Evolutionary conservation across 2,113 vertebrate genomes (phyloP).

Genomic region (Dicentrarchus labrax): DNA sequence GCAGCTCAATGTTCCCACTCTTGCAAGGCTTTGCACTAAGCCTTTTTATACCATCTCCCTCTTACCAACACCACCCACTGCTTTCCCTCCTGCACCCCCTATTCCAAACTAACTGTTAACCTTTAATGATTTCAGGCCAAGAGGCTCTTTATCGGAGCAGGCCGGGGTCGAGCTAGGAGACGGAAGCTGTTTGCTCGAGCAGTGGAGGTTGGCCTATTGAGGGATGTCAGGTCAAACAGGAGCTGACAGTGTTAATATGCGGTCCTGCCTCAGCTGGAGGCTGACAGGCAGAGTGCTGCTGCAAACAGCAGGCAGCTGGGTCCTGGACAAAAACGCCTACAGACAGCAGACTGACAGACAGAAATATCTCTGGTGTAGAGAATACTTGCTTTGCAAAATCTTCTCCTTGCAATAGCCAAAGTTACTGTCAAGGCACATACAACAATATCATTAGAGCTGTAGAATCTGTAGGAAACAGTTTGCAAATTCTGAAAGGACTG

Average conservation of each 20-base stretch:
- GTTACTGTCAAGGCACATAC: not conserved
- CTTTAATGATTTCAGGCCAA: not conserved
- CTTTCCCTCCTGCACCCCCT: not conserved
- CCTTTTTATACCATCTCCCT: not conserved
- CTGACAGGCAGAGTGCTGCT: conserved; percentile 79
- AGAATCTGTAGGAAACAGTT: not conserved
- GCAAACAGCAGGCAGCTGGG: conserved; percentile 88
- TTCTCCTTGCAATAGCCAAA: not conserved
- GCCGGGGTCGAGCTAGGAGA: not conserved
- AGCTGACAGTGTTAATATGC: conserved; percentile 96
- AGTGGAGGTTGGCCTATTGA: conserved; percentile 86
- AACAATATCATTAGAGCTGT: too few species aligned
- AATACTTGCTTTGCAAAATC: not conserved
- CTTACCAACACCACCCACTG: not conserved
- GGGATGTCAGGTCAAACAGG: conserved; percentile 97
- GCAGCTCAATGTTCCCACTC: not conserved
- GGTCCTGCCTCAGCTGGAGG: conserved; percentile 95
- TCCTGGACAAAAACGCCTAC: conserved; percentile 63
- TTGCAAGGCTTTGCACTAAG: not conserved
- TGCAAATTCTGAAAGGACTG: not conserved
- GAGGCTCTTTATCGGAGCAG: not conserved
- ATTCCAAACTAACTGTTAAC: not conserved
- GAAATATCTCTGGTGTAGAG: not conserved
- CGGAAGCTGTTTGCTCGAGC: conserved; percentile 64
- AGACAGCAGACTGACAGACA: not conserved